Evolutionary conservation across 2,113 vertebrate species (phyloP).

Genomic region (Hiodon alosoides): DNA sequence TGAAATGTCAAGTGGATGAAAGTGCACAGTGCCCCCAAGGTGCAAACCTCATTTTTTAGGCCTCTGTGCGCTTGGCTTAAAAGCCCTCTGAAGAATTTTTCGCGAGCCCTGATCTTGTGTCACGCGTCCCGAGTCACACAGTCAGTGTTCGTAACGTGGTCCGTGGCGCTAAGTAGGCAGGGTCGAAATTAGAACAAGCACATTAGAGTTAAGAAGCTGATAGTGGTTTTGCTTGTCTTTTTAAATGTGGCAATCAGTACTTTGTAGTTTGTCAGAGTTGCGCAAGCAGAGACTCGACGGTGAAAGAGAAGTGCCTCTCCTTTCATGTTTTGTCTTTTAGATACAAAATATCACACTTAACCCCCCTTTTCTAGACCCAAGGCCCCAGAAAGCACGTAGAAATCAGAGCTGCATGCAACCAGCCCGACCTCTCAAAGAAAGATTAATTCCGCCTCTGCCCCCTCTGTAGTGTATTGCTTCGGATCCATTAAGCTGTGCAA

Average conservation of each 20-base stretch:
- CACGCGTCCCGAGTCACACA: not conserved
- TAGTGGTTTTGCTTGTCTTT: conserved; percentile 40
- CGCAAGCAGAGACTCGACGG: conserved; percentile 31
- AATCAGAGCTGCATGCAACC: conserved; percentile 22
- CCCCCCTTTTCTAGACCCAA: conserved; percentile 15
- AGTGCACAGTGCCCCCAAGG: not conserved
- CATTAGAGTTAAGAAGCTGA: not conserved
- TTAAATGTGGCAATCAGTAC: conserved; percentile 15
- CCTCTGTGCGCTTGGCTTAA: not conserved
- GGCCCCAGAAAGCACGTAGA: conserved; percentile 20
- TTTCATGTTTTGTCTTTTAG: conserved; percentile 35
- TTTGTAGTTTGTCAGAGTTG: not conserved
- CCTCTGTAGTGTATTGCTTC: conserved; percentile 32
- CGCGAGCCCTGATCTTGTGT: not conserved
- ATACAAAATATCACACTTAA: conserved; percentile 31
- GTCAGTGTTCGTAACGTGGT: not conserved
- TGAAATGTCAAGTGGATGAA: conserved; percentile 19
- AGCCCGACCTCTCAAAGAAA: conserved; percentile 28
- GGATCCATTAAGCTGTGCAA: conserved; percentile 47
- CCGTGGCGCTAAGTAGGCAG: not conserved
- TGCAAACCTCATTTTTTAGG: not conserved
- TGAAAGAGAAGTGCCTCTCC: conserved; percentile 6
- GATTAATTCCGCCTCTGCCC: conserved; percentile 38
- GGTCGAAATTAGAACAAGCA: not conserved
- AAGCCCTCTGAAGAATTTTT: not conserved